These are phyloP conservation scores for Sebastes ruberrimus DNA, from an alignment of 2,797 vertebrate genomes.

Conservation along the genomic window DNA sequence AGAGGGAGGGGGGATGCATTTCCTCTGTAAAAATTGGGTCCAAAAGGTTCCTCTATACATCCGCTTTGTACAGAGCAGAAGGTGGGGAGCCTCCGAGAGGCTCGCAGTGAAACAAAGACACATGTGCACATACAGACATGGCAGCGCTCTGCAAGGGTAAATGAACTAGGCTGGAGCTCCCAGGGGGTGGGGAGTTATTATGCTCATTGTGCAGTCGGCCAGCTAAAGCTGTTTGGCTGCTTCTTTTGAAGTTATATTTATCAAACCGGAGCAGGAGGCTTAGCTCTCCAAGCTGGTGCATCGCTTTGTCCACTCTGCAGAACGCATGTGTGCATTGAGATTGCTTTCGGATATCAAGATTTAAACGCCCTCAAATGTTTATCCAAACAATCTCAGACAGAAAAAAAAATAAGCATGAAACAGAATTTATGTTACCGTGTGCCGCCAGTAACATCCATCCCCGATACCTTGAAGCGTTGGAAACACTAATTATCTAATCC, in stretches of 20 bases:
- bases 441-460: background rate
- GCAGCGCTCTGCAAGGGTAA: constrained; percentile 72
- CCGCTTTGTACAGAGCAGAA: constrained; percentile 76
- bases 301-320: constrained; percentile 69
- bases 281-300: constrained; percentile 66
- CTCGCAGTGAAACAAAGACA: constrained; percentile 80
- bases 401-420: constrained; percentile 23
- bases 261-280: constrained; percentile 79
- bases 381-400: constrained; percentile 19
- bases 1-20: constrained; percentile 57
- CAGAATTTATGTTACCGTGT: constrained; percentile 16
- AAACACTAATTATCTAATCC: constrained; percentile 2
- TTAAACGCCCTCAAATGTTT: constrained; percentile 45
- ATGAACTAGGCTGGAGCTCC: constrained; percentile 81
- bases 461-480: background rate
- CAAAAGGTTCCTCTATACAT: constrained; percentile 80
- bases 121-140: constrained; percentile 78
- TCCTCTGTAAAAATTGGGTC: constrained; percentile 81
- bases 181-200: constrained; percentile 77
- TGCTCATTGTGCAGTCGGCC: constrained; percentile 79
- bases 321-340: constrained; percentile 52
- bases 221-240: constrained; percentile 80
- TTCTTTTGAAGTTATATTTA: constrained; percentile 85
- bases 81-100: constrained; percentile 74
- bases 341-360: constrained; percentile 52